These are phyloP conservation scores for Cochlearius cochlearius DNA, from an alignment of 2,113 vertebrate species.

Conservation along the genomic window DNA sequence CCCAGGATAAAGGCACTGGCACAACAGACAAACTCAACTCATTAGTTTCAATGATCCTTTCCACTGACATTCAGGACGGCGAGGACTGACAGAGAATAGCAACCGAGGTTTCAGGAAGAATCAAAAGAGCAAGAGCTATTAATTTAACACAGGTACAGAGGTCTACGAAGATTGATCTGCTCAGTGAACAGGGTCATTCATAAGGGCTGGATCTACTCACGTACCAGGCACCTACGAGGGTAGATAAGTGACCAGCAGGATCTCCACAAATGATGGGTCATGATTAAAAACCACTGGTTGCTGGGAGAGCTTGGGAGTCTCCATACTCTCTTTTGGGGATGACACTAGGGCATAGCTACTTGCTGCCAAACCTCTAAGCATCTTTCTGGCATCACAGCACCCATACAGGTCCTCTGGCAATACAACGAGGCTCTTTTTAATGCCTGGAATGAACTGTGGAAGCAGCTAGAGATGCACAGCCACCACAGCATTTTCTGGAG, in stretches of 20 bases:
- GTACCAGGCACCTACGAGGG: neutral
- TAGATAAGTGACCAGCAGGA: neutral
- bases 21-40: neutral
- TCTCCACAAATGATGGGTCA: neutral
- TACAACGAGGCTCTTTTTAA: neutral
- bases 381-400: neutral
- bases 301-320: neutral
- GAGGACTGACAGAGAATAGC: neutral
- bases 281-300: neutral
- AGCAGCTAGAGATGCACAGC: neutral
- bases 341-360: neutral
- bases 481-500: neutral
- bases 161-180: neutral
- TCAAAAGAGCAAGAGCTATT: neutral
- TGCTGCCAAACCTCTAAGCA: neutral
- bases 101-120: neutral
- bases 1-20: neutral
- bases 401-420: neutral
- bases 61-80: neutral
- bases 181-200: neutral
- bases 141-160: neutral
- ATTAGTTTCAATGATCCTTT: slow-evolving; percentile 33
- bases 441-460: neutral
- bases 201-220: neutral
- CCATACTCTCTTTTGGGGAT: neutral